Base-by-base conservation (phyloP, 2,113 vertebrate genomes). In the Microtus pennsylvanicus region DNA sequence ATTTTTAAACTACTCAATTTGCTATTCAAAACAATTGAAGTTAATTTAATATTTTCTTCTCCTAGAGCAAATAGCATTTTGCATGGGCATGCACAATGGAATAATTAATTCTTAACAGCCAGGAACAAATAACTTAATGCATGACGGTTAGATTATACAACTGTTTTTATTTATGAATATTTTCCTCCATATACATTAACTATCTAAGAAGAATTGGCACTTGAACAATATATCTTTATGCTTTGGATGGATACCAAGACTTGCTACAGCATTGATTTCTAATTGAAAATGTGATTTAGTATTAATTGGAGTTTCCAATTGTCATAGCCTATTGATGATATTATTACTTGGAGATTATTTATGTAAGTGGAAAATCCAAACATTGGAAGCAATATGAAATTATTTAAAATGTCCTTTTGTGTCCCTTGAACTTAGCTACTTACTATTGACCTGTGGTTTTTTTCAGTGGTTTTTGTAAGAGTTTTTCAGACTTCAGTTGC, bases 341-440 rank as follows among this genome's bases (percentile, higher is more conserved):
- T 70, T 5, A 10, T n/a, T 10, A 13, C 1, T 55, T 45, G 45
- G 55, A 92, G 7, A 21, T 89, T 63, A 35, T 17, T 65, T 12
- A 9, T 10, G 0, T 0, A 3, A 3, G 61, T 89, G 33, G 26
- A 6, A 10, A 76, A 47, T 3, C 0, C 52, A 94, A 42, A 63
- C 45, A 9, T n/a, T 50, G n/a, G 35, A 74, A 83, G 16, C 28
- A 80, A 45, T 28, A 33, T 9, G 10, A 69, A 88, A 19, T 55
- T 78, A 72, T 96, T 45, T 52, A 55, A 52, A 75, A 55, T 83
- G 90, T 95, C 58, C 80, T 11, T 76, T 50, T 70, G 45, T 61
- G 58, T 93, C 19, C 87, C 16, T 52, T 50, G 26, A 24, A 13
- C 0, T 93, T 75, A 13, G 63, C 47, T 22, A 12, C 3, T 30